A percentile compares a stretch with the other conserved stretches of the same genome.
phyloP scores from a whole-genome alignment of 2,113 vertebrate genomes.

The Vanacampus margaritifer region DNA sequence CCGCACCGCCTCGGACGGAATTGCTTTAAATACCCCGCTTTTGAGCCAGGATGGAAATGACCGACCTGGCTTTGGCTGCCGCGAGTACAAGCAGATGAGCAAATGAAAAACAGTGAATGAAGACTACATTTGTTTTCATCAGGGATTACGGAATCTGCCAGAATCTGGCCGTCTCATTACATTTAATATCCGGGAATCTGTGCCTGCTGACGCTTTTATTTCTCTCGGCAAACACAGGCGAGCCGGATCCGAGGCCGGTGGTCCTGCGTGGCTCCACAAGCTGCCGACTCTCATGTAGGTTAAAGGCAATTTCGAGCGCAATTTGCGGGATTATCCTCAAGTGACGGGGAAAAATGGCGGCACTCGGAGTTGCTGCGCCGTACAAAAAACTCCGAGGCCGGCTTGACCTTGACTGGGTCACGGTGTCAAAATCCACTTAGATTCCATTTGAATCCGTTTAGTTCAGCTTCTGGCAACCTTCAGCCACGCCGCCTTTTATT shows the following conservation, averaged over 20 bases:
- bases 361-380: conserved; percentile 2
- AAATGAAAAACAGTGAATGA: conserved; percentile 20
- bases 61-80: conserved; percentile 49
- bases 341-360: conserved; percentile 7
- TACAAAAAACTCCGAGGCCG: conserved; percentile 6
- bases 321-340: conserved; percentile 58
- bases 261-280: conserved; percentile 23
- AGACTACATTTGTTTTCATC: conserved; percentile 47
- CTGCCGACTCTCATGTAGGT: conserved; percentile 30
- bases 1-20: conserved; percentile 38
- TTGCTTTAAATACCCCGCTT: conserved; percentile 54
- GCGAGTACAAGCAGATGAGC: conserved; percentile 36
- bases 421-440: conserved; percentile 57
- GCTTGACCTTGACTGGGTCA: conserved; percentile 52
- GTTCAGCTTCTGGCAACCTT: conserved; percentile 52
- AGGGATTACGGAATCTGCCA: conserved; percentile 49
- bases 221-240: not conserved
- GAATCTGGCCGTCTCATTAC: conserved; percentile 31
- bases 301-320: conserved; percentile 52
- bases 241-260: conserved; percentile 31
- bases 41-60: conserved; percentile 52
- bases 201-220: not conserved
- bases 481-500: conserved; percentile 32
- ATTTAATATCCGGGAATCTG: conserved; percentile 23
- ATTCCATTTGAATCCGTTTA: conserved; percentile 60